Percentiles rank a stretch among this genome's conserved stretches.
Evolutionary conservation across 1,140 invertebrate species (phyloP).

Genomic region (Megalopta genalis): DNA sequence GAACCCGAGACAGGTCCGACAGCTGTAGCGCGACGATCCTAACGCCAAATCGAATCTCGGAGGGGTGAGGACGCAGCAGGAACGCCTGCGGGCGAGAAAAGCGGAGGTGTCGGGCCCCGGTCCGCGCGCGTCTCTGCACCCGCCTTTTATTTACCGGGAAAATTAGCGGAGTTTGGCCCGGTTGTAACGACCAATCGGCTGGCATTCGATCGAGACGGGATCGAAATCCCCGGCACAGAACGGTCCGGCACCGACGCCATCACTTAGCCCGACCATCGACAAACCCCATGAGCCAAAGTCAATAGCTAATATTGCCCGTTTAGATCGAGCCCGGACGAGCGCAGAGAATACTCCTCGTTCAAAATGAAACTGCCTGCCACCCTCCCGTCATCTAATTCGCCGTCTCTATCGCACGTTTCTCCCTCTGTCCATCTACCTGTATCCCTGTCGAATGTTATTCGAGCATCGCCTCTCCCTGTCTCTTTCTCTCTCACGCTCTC

Average conservation of each 20-base stretch:
- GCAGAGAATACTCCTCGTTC: constrained; percentile 59
- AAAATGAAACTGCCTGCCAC: constrained; percentile 55
- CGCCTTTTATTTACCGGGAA: constrained; percentile 3
- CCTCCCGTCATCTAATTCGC: constrained; percentile 30
- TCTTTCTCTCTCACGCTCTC: neutral
- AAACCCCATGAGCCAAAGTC: constrained; percentile 58
- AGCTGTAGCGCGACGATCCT: constrained; percentile 54
- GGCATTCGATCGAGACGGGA: constrained; percentile 1
- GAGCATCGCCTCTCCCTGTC: neutral
- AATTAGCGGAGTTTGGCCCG: constrained; percentile 9
- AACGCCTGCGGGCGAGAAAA: neutral
- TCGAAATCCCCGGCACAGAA: constrained; percentile 22
- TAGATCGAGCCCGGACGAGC: constrained; percentile 49
- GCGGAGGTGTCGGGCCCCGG: neutral
- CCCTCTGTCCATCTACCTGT: constrained; percentile 13
- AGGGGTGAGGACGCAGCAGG: too few relatives aligned
- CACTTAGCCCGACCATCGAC: constrained; percentile 50
- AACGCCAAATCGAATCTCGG: constrained; percentile 20
- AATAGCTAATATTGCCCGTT: constrained; percentile 67
- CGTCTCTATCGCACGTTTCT: neutral
- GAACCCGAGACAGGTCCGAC: constrained; percentile 49
- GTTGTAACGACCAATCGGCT: neutral
- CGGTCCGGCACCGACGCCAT: constrained; percentile 15
- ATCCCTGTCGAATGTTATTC: constrained; percentile 24
- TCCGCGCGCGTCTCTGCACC: neutral